These are phyloP conservation scores for Phallusia fumigata DNA, from an alignment of 23 tunicate species.

Conservation along the genomic window DNA sequence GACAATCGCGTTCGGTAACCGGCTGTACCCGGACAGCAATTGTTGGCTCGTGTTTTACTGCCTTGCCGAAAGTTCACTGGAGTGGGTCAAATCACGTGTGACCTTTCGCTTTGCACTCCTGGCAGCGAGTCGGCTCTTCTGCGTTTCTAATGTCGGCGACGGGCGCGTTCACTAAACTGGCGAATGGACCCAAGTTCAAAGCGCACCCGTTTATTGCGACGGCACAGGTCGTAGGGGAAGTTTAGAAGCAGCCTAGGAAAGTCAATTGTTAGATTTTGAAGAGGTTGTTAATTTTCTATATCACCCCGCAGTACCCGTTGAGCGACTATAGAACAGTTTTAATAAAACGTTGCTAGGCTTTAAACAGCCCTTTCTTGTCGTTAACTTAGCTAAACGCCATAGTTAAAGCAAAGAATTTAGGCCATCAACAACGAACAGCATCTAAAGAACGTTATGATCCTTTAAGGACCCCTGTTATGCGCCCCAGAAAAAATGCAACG, in stretches of 20 bases:
- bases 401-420: background rate
- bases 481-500: no score
- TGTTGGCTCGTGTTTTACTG: slow-evolving; percentile 12
- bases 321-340: no score
- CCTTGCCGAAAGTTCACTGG: slow-evolving; percentile 4
- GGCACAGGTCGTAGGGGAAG: background rate
- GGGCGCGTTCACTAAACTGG: background rate
- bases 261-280: background rate
- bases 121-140: background rate
- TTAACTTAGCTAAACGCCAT: background rate
- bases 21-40: background rate
- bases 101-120: slow-evolving; percentile 2
- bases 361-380: background rate
- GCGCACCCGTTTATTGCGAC: background rate
- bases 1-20: background rate
- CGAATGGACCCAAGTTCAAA: slow-evolving; percentile 1
- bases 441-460: background rate
- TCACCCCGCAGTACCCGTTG: background rate
- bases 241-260: background rate
- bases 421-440: background rate
- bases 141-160: background rate
- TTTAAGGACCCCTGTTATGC: background rate
- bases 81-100: slow-evolving; percentile 12
- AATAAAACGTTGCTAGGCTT: no score
- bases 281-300: background rate